Evolutionary conservation across 2,797 vertebrate genomes (phyloP), one percentile per base, ranked within the genome.

Genomic region (Crenuchus spilurus): DNA sequence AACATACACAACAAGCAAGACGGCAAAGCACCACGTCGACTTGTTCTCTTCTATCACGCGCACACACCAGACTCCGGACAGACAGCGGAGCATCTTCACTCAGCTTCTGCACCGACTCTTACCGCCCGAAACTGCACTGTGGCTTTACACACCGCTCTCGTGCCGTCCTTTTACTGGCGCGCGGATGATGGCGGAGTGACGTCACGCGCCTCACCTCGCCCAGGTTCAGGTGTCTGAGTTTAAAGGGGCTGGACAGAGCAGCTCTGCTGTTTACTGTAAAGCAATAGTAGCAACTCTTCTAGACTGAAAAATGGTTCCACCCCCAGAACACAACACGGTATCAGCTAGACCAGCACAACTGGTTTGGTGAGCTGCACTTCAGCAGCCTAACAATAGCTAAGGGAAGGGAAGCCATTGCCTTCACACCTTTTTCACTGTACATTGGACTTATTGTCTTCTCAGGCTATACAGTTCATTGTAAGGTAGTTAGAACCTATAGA

Each of bases 1-100:
- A 72, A 91, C 58, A 86, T 98, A 98, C 13, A 84, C 91, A 16
- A 92, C 72, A 1, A 94, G 58, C 86, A 98, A 79, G 30, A 95
- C 81, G n/a, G 83, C 81, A 51, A 98, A 95, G 79, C 90, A 94
- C 79, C 94, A 89, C 61, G 87, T 88, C 0, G 95, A 91, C 73
- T 79, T 91, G 85, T 94, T 91, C 63, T 89, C 87, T 77, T 95
- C 91, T 75, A 88, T 80, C 60, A 94, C 84, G 46, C 87, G 90
- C 77, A 84, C 83, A 86, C 94, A 96, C 65, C 92, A 89, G 71
- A 83, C 87, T 60, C 81, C 83, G 2, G 89, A 89, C 72, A 92
- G 84, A 72, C 92, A 92, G 87, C 90, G 91, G 87, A 93, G 86
- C 93, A 94, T 94, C 58, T 65, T 82, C n/a, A n/a, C n/a, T n/a